Conservation (phyloP, 2,797 vertebrate genomes). For the Coregonus sp. region DNA sequence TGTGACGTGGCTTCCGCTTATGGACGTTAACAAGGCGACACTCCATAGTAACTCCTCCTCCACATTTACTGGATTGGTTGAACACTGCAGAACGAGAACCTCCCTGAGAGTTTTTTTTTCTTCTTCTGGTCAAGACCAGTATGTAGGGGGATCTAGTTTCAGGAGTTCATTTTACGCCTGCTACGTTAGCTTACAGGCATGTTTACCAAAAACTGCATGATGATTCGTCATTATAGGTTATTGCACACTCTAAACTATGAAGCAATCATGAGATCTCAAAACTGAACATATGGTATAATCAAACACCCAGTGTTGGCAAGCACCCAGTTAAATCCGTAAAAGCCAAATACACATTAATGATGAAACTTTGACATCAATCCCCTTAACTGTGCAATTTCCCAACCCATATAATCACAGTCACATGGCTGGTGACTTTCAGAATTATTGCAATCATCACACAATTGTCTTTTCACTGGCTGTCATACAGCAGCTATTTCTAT, state of each 20-base stretch:
- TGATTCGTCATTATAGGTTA: conserved; percentile 39
- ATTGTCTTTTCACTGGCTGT: conserved; percentile 56
- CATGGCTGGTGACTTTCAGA: conserved; percentile 10
- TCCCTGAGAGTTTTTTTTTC: too few species aligned
- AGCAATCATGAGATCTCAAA: conserved; percentile 44
- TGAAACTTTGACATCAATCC: conserved; percentile 56
- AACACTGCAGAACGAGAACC: too few species aligned
- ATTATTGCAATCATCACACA: conserved; percentile 38
- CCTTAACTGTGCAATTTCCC: conserved; percentile 37
- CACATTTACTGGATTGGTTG: too few species aligned
- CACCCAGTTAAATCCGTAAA: conserved; percentile 34
- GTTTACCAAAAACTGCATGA: conserved; percentile 16
- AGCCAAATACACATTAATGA: conserved; percentile 42
- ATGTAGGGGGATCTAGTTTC: too few species aligned
- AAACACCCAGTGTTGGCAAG: conserved; percentile 26
- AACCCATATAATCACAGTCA: conserved; percentile 41
- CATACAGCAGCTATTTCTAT: conserved; percentile 40
- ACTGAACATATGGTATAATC: conserved; percentile 46
- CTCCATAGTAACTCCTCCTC: too few species aligned
- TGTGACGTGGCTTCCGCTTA: too few species aligned
- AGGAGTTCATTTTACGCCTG: too few species aligned
- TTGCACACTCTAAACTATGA: conserved; percentile 30
- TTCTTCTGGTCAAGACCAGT: too few species aligned
- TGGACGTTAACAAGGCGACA: too few species aligned
- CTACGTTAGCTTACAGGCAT: conserved; percentile 1